phyloP scores from a whole-genome alignment of 2,113 vertebrate species.

The Pterocles gutturalis region DNA sequence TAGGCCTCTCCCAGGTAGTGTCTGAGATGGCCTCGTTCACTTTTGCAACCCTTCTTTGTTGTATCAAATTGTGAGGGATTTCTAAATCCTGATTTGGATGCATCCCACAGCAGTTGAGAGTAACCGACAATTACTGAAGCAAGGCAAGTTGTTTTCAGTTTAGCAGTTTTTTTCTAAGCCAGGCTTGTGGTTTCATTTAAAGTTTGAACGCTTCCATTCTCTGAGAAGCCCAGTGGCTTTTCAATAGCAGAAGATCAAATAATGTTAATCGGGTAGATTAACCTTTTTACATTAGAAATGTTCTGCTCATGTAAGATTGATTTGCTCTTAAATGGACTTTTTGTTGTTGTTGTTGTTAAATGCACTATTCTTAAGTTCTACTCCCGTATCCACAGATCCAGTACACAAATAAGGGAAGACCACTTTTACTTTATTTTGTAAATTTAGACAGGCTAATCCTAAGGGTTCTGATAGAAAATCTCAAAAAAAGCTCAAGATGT shows the following conservation, averaged over 20 bases:
- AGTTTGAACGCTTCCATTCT: slow-evolving; percentile 56
- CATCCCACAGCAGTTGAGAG: slow-evolving; percentile 9
- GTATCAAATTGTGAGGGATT: background rate
- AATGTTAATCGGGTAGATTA: slow-evolving; percentile 66
- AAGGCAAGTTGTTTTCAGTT: slow-evolving; percentile 60
- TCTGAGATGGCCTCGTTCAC: background rate
- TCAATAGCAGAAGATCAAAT: slow-evolving; percentile 80
- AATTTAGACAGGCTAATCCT: background rate
- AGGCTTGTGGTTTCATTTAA: slow-evolving; percentile 76
- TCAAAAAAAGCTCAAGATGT: background rate
- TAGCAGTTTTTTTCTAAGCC: slow-evolving; percentile 53
- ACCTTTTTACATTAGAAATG: slow-evolving; percentile 74
- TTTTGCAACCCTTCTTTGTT: background rate
- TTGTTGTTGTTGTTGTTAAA: background rate
- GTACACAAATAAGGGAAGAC: background rate
- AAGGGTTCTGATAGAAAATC: background rate
- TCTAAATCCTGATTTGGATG: slow-evolving; percentile 41
- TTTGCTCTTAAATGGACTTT: slow-evolving; percentile 58
- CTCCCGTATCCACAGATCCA: background rate
- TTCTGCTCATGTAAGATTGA: slow-evolving; percentile 53
- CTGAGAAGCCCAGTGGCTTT: slow-evolving; percentile 67
- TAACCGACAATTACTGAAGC: slow-evolving; percentile 49
- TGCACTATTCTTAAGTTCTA: background rate
- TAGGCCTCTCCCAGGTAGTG: background rate
- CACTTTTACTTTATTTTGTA: background rate